Percentiles rank a stretch among this genome's conserved stretches.
phyloP scores from a whole-genome alignment of 2,888 invertebrate species.

The Aquatica leii region DNA sequence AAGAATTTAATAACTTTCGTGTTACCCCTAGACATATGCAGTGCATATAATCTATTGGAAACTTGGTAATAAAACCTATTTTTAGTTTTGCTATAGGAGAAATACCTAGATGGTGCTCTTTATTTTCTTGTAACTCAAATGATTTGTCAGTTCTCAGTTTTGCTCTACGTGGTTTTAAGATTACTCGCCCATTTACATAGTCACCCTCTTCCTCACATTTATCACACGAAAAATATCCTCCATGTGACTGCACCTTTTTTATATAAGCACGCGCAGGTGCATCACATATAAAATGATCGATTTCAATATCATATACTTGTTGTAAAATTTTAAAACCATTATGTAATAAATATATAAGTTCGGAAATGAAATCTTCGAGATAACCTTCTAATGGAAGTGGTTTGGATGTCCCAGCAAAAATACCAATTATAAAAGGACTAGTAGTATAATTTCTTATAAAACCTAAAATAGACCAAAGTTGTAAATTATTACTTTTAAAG shows the following conservation, averaged over 20 bases:
- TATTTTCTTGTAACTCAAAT: neutral
- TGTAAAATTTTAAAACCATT: neutral
- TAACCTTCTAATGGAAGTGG: too few relatives aligned
- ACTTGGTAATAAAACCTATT: slow-evolving; percentile 25
- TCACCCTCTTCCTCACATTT: neutral
- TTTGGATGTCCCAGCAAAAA: too few relatives aligned
- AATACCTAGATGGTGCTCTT: slow-evolving; percentile 5
- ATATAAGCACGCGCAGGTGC: neutral
- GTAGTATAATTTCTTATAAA: too few relatives aligned
- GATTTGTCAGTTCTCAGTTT: slow-evolving; percentile 5
- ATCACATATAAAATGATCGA: slow-evolving; percentile 2
- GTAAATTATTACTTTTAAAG: too few relatives aligned
- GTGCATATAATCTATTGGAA: slow-evolving; percentile 24
- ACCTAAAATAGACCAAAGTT: too few relatives aligned
- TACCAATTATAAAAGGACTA: too few relatives aligned
- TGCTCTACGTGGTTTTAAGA: neutral
- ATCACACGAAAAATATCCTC: slow-evolving; percentile 1
- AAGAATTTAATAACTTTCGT: slow-evolving; percentile 29
- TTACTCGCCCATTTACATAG: neutral
- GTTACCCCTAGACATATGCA: slow-evolving; percentile 8
- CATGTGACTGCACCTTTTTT: neutral
- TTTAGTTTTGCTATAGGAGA: slow-evolving; percentile 11
- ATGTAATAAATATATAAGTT: slow-evolving; percentile 15
- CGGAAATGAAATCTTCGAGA: too few relatives aligned
- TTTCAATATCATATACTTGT: neutral